phyloP scores from a whole-genome alignment of 2,113 vertebrate species.

The Chaetura pelagica region DNA sequence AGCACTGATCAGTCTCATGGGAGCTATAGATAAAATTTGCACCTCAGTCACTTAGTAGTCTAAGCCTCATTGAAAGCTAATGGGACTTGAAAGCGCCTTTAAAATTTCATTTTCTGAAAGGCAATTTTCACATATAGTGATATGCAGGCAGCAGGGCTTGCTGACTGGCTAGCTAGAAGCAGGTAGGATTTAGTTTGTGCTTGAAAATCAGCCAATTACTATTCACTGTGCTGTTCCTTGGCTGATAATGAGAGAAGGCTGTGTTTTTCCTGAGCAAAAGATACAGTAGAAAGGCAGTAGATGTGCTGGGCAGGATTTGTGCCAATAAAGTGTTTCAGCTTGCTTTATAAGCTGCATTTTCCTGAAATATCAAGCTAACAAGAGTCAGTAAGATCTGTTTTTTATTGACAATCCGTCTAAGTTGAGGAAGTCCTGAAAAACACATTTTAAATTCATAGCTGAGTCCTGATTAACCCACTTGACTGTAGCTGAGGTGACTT shows the following conservation, averaged over 20 bases:
- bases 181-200: slow-evolving; percentile 43
- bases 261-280: neutral
- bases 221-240: slow-evolving; percentile 32
- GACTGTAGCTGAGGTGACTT: neutral
- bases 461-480: neutral
- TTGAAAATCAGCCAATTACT: slow-evolving; percentile 58
- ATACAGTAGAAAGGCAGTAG: neutral
- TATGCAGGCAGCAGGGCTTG: neutral
- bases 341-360: neutral
- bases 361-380: slow-evolving; percentile 20
- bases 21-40: neutral
- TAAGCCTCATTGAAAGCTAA: slow-evolving; percentile 40
- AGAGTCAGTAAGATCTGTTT: slow-evolving; percentile 25
- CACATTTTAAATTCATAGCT: neutral
- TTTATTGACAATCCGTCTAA: slow-evolving; percentile 28
- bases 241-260: slow-evolving; percentile 30
- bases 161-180: neutral
- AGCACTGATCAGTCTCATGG: neutral
- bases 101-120: slow-evolving; percentile 37
- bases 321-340: neutral
- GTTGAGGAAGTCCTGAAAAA: neutral
- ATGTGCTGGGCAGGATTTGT: neutral
- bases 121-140: neutral
- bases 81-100: slow-evolving; percentile 50
- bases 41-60: slow-evolving; percentile 7